These are phyloP conservation scores for Fragum fragum DNA, from an alignment of 2,888 invertebrate genomes.

Conservation along the genomic window DNA sequence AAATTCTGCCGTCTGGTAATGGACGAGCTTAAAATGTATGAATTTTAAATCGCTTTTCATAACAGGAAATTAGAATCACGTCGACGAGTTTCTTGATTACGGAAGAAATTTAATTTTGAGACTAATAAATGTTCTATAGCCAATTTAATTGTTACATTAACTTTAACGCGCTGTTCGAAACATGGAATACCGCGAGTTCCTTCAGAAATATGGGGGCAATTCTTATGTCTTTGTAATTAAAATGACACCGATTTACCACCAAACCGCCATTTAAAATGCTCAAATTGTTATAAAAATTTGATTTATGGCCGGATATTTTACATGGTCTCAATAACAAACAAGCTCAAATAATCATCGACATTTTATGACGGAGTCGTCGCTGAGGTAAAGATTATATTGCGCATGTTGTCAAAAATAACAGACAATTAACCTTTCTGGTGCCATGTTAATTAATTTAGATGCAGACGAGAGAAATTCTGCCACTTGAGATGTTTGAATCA, in stretches of 20 bases:
- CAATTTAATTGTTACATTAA: background rate
- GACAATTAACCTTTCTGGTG: too few relatives aligned
- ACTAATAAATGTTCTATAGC: constrained; percentile 3
- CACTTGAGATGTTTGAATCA: too few relatives aligned
- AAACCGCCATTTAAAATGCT: background rate
- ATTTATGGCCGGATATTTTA: background rate
- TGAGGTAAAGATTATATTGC: too few relatives aligned
- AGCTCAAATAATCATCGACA: background rate
- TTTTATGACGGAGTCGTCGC: background rate
- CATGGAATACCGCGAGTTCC: background rate
- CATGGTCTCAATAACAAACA: background rate
- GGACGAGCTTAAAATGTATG: too few relatives aligned
- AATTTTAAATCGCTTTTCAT: too few relatives aligned
- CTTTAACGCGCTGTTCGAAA: background rate
- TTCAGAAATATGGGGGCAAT: constrained; percentile 6
- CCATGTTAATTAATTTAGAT: too few relatives aligned
- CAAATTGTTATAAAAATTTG: background rate
- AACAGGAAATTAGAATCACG: background rate
- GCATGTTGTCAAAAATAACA: too few relatives aligned
- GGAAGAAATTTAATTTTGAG: constrained; percentile 3
- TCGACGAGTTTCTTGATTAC: background rate
- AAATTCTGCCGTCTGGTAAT: too few relatives aligned
- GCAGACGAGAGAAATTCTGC: too few relatives aligned
- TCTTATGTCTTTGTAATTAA: constrained; percentile 6
- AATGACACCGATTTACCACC: background rate